Percentiles rank a stretch among this genome's conserved stretches.
These are phyloP conservation scores for Setophaga petechia DNA, from an alignment of 2,113 vertebrate genomes.

Conservation along the genomic window DNA sequence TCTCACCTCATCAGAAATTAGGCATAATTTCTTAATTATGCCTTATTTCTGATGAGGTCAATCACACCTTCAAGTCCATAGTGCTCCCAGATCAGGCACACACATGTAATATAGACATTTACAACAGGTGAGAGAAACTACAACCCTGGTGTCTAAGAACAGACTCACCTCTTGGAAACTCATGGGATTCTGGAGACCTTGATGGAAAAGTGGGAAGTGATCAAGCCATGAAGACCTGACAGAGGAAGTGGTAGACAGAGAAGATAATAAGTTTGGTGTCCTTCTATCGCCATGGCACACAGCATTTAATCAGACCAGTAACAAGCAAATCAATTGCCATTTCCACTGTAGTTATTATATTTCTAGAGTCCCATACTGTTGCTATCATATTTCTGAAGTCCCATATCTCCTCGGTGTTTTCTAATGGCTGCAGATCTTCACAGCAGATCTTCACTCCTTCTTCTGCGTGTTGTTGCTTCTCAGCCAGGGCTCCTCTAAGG, in stretches of 20 bases:
- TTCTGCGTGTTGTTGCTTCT: too few species aligned
- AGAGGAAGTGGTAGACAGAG: neutral
- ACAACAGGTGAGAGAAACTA: neutral
- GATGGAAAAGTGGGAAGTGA: neutral
- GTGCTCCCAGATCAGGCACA: neutral
- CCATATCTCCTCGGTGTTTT: too few species aligned
- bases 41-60: too few species aligned
- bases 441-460: too few species aligned
- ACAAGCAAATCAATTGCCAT: neutral
- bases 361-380: too few species aligned
- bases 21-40: neutral
- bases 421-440: too few species aligned
- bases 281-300: neutral
- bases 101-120: rapidly evolving
- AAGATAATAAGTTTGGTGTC: neutral
- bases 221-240: neutral
- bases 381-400: too few species aligned
- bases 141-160: rapidly evolving
- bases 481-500: too few species aligned
- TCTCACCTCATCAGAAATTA: neutral
- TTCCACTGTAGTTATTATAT: too few species aligned
- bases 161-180: neutral
- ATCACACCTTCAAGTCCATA: neutral
- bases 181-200: neutral
- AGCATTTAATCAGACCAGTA: neutral